Base-by-base conservation (phyloP, 2,797 vertebrate species). In the Poecilia picta region DNA sequence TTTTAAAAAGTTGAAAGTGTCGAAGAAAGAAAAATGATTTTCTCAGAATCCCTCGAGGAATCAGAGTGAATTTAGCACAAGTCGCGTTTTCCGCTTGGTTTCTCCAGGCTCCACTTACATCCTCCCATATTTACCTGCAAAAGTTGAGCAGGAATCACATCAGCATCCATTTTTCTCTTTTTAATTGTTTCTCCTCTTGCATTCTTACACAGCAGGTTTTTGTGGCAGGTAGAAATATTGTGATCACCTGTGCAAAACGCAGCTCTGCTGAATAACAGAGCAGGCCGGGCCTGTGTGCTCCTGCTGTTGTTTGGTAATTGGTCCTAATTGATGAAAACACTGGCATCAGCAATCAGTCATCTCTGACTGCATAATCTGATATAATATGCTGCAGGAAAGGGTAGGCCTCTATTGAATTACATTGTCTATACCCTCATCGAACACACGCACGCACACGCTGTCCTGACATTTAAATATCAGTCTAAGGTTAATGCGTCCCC, bases 391-490 rank as follows among this genome's bases (percentile, higher is more conserved):
- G 87, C 86, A 87, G 89, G 85, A 93, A 93, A 92, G 88, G 89
- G 91, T 87, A 89, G 87, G 78, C 77, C 89, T 87, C 85, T 81
- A 88, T 90, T 90, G 91, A 93, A 90, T 93, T 91, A 91, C 79
- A 82, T 82, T 81, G 80, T 81, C 87, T 87, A 83, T 90, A 92
- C 77, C 76, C 88, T 80, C 18, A 77, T 73, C 53, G 2, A 71
- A 83, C 81, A 84, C 81, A 70, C 80, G 80, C 75, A 77, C 75
- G 62, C 85, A 73, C 75, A 74, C 75, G 74, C 77, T 57, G 79
- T 82, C 41, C 39, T 94, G 93, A 94, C 94, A 95, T 95, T 95
- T 95, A 95, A 95, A 95, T 94, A 94, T 92, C 94, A 94, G 86
- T 92, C 87, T 93, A 94, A 95, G 94, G 94, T 94, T 95, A 94